phyloP scores from a whole-genome alignment of 2,113 vertebrate species.

The Glaucomys volans region DNA sequence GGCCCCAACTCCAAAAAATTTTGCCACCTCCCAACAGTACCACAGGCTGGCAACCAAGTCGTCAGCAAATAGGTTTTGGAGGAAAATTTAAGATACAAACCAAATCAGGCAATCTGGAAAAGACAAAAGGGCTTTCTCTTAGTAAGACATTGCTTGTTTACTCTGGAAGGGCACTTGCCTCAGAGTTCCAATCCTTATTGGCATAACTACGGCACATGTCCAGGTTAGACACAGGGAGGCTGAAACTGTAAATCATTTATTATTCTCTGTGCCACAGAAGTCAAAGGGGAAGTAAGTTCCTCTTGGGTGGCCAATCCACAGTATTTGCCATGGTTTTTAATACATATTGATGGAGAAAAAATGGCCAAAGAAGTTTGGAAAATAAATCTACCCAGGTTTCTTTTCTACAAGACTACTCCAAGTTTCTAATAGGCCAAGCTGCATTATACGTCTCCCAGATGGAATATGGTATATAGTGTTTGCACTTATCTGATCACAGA shows the following conservation, averaged over 20 bases:
- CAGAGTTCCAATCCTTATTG: not conserved
- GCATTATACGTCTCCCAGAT: not conserved
- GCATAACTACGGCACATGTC: not conserved
- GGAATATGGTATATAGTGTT: not conserved
- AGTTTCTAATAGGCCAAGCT: not conserved
- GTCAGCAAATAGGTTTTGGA: not conserved
- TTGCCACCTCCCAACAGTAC: too few relatives aligned
- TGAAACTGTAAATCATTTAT: not conserved
- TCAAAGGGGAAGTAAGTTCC: not conserved
- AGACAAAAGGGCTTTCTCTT: not conserved
- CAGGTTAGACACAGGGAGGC: not conserved
- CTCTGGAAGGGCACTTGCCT: not conserved
- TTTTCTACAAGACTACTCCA: not conserved
- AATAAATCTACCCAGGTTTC: slow-evolving; percentile 5
- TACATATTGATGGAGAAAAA: not conserved
- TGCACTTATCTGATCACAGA: not conserved
- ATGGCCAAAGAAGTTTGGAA: not conserved
- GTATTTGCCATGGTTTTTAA: not conserved
- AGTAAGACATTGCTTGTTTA: not conserved
- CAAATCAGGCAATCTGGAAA: not conserved
- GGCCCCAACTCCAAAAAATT: not conserved
- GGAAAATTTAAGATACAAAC: not conserved
- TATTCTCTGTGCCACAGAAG: not conserved
- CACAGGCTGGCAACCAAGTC: not conserved
- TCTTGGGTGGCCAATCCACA: not conserved